A percentile compares a stretch with the other conserved stretches of the same genome.
These are phyloP conservation scores for Equus przewalskii DNA, from an alignment of 2,113 vertebrate genomes.

Conservation along the genomic window DNA sequence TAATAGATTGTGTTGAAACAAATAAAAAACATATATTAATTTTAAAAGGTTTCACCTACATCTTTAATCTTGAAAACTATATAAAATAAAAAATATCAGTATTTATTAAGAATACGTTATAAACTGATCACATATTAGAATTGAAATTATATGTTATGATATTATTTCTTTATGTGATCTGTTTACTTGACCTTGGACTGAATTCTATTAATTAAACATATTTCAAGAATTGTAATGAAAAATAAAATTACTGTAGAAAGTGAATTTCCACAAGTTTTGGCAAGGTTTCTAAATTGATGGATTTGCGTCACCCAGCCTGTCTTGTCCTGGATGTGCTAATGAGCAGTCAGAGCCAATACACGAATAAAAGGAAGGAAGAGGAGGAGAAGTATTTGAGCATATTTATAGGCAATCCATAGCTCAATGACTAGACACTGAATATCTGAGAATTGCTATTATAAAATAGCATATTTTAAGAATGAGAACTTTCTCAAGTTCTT, in stretches of 20 bases:
- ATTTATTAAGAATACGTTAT: conserved; percentile 1
- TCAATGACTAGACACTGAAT: conserved; percentile 50
- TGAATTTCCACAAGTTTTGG: conserved; percentile 36
- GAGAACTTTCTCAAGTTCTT: conserved; percentile 67
- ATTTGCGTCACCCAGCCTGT: not conserved
- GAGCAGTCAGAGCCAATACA: conserved; percentile 17
- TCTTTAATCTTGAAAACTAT: conserved; percentile 38
- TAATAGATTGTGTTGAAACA: conserved; percentile 1
- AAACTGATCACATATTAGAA: not conserved
- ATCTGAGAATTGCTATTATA: conserved; percentile 59
- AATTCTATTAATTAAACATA: conserved; percentile 56
- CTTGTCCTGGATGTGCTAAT: conserved; percentile 33
- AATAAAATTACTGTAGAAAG: not conserved
- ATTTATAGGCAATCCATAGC: conserved; percentile 53
- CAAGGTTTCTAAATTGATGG: conserved; percentile 40
- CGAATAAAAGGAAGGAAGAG: conserved; percentile 9
- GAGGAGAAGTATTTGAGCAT: not conserved
- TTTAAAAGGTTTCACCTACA: conserved; percentile 33
- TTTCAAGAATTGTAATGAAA: conserved; percentile 57
- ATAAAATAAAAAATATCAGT: conserved; percentile 22
- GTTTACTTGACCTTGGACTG: conserved; percentile 25
- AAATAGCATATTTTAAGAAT: conserved; percentile 68
- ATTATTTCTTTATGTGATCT: conserved; percentile 18
- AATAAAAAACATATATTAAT: not conserved
- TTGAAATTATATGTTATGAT: conserved; percentile 3